Conservation (phyloP, 2,113 vertebrate genomes). For the Neodontobutis hainanensis region DNA sequence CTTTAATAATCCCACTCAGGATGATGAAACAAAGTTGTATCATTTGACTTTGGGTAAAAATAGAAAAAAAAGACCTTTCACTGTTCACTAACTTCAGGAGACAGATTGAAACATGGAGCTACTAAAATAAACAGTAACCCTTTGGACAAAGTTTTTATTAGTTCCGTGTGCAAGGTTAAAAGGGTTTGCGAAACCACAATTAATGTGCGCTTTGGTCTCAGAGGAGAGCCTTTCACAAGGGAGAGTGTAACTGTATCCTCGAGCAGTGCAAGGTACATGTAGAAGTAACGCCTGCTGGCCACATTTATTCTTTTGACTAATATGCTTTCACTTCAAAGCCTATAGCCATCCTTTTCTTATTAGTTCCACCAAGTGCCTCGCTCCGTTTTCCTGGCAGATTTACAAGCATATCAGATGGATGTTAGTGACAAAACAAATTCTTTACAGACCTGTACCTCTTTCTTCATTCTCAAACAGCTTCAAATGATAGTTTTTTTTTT, state of each 20-base stretch:
- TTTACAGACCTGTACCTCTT: constrained; percentile 53
- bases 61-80: constrained; percentile 18
- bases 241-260: constrained; percentile 12
- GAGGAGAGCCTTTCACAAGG: constrained; percentile 21
- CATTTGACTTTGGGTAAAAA: constrained; percentile 39
- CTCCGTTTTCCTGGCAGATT: constrained; percentile 36
- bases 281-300: constrained; percentile 8
- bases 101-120: constrained; percentile 5
- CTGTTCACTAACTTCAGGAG: constrained; percentile 13
- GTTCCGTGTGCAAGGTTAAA: constrained; percentile 22
- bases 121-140: constrained; percentile 9
- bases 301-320: constrained; percentile 3
- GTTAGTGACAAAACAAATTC: constrained; percentile 61
- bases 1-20: constrained; percentile 48
- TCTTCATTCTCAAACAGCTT: constrained; percentile 33
- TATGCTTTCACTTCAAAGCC: constrained; percentile 12
- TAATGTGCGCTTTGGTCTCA: constrained; percentile 34
- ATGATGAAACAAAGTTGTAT: constrained; percentile 55
- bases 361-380: constrained; percentile 47
- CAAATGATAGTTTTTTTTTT: constrained; percentile 45
- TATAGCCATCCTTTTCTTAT: constrained; percentile 43
- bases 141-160: constrained; percentile 17
- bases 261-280: constrained; percentile 4
- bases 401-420: constrained; percentile 43
- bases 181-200: constrained; percentile 23